A percentile compares a stretch with the other conserved stretches of the same genome.
Evolutionary conservation across 53 echinoderm and acorn worm genomes (phyloP).

Genomic region (Holothuria scabra): DNA sequence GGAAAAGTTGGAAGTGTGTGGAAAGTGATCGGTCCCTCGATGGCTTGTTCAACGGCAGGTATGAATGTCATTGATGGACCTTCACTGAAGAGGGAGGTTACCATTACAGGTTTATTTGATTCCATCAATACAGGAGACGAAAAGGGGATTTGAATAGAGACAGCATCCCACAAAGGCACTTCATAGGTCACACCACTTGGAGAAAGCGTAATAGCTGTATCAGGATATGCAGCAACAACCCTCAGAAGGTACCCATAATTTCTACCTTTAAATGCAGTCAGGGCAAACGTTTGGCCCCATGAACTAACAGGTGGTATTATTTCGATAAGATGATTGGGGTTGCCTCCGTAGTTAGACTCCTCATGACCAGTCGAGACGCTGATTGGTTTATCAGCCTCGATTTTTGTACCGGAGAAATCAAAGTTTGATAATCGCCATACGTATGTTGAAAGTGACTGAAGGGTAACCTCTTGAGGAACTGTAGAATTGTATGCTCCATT

Average conservation of each 20-base stretch:
- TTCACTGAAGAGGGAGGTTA: background rate
- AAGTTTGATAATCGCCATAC: background rate
- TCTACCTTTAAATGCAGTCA: background rate
- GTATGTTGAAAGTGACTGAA: slow-evolving; percentile 16
- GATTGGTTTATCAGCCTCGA: background rate
- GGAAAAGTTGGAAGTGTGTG: background rate
- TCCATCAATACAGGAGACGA: background rate
- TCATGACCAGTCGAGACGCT: slow-evolving; percentile 21
- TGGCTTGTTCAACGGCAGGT: slow-evolving; percentile 14
- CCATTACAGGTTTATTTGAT: background rate
- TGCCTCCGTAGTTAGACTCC: background rate
- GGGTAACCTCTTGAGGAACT: background rate
- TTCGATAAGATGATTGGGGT: slow-evolving; percentile 10
- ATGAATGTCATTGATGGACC: slow-evolving; percentile 14
- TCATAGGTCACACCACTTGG: background rate
- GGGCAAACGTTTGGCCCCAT: slow-evolving; percentile 10
- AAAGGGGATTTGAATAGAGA: background rate
- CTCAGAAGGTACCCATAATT: background rate
- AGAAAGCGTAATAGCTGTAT: background rate
- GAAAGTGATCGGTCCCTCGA: background rate
- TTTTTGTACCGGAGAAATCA: slow-evolving; percentile 25
- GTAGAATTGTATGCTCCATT: background rate
- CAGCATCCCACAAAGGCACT: background rate
- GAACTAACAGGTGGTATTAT: slow-evolving; percentile 14
- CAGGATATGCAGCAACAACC: background rate